Base-by-base conservation (phyloP, 1,140 invertebrate genomes). In the Akabosia matsudoensis region DNA sequence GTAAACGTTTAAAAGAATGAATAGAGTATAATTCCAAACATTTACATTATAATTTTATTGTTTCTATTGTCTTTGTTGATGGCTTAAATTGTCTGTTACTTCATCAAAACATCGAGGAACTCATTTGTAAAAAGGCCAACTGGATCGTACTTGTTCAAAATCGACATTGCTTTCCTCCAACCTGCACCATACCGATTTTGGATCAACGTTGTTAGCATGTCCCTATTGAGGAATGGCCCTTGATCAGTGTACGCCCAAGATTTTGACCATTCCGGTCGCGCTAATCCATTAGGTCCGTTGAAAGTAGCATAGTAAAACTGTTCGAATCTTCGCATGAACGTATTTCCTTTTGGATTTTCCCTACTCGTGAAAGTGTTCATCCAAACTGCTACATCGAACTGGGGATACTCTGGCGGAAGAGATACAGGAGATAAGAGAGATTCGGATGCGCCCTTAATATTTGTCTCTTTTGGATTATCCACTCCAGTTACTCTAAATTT, bases 251-350 rank as follows among this genome's bases (percentile, higher is more conserved):
- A 79, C n/a, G 73, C 78, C 61, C 61, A 79, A 18, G 52, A 71
- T 67, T 79, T 79, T 0, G 74, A 74, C 79, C 79, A 79, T 33
- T 79, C 79, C 3, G 74, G 70, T n/a, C 74, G 33, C 0, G 77
- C 71, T 28, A 74, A 18, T 22, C 33, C 64, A 30, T 4, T 52
- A 22, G 4, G 0, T 10, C 0, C 74, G 28, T n/a, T 34, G n/a
- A 78, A 74, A n/a, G 33, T 74, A 3, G 28, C 13, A 10, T 76
- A 74, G 24, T 76, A 45, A 30, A 75, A 79, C 0, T n/a, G 28
- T 72, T 79, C 79, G 0, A 77, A 24, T n/a, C 73, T 34, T 34
- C 30, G 33, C 61, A 74, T 37, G 67, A 75, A 79, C 18, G 74
- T 34, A 33, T 14, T 33, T 18, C 28, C 24, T 13, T 33, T 10